Evolutionary conservation across 2,888 invertebrate species (phyloP), one percentile per base, ranked within the genome.

Genomic region (Dryadula phaetusa): DNA sequence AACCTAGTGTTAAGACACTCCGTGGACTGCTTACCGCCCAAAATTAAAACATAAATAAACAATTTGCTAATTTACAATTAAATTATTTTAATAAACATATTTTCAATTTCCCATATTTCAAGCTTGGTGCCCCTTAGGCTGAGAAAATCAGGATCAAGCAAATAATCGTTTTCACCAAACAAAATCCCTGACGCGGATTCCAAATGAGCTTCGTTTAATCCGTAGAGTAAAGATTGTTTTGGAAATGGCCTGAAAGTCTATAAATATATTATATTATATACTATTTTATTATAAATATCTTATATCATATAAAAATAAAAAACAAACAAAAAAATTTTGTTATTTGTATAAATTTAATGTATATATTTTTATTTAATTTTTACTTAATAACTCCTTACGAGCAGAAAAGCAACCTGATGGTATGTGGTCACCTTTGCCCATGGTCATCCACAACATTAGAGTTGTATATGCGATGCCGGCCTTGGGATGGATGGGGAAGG

Each of bases 141-240:
- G 37, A 40, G 34, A 47, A 63, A 65, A 63, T 66, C 63, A 61
- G 63, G 58, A 66, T 46, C 58, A 60, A 44, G 46, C 52, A 69
- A 68, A 69, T 67, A 69, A 69, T 69, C 69, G 69, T 67, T 70
- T 64, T 61, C 70, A 61, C 67, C 60, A 67, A 70, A 70, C 67
- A 70, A 67, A 64, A 67, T 61, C 49, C 60, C 62, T 63, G 69
- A 69, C 60, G 44, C 61, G 66, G 61, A 65, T 69, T 69, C 67
- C 61, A 69, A 69, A 72, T 69, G 67, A 69, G 61, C 63, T 58
- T 49, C 44, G 16, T 32, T 44, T 60, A 46, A 60, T 60, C 60
- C 46, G 16, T 44, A 60, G 60, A 60, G 20, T 46, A 60, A 60
- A 46, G 44, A 46, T 32, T 60, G 18, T 18, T 46, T 25, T 44